Conservation (phyloP, 2,113 vertebrate species). For the Platycercus adscitus region DNA sequence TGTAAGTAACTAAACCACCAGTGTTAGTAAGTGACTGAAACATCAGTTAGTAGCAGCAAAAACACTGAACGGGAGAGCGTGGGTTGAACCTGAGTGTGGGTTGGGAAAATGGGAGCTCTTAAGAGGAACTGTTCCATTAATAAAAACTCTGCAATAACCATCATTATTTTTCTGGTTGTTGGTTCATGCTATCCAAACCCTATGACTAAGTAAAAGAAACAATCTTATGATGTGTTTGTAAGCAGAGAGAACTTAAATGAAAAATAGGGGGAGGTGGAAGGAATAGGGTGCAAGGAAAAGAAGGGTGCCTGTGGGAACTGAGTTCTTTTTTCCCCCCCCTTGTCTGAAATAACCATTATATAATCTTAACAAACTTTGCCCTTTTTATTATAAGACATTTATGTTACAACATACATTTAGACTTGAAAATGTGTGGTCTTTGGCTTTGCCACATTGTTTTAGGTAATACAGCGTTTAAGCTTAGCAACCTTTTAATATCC, state of each 20-base stretch:
- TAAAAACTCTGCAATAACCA: neutral
- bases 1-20: neutral
- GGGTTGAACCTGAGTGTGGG: neutral
- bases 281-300: neutral
- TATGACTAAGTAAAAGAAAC: neutral
- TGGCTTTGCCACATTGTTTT: conserved; percentile 9
- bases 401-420: neutral
- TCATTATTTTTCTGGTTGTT: neutral
- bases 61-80: neutral
- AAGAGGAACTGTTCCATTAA: neutral
- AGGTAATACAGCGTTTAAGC: neutral
- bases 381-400: neutral
- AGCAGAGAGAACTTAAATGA: neutral
- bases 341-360: neutral
- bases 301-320: neutral
- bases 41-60: neutral
- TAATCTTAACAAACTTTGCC: neutral
- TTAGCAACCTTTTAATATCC: neutral
- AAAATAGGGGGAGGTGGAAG: neutral
- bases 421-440: neutral
- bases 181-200: neutral
- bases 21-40: neutral
- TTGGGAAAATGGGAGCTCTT: neutral
- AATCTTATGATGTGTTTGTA: neutral
- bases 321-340: neutral